Conservation (phyloP, 2,888 invertebrate species). For the Drosophila glabriapex region DNA sequence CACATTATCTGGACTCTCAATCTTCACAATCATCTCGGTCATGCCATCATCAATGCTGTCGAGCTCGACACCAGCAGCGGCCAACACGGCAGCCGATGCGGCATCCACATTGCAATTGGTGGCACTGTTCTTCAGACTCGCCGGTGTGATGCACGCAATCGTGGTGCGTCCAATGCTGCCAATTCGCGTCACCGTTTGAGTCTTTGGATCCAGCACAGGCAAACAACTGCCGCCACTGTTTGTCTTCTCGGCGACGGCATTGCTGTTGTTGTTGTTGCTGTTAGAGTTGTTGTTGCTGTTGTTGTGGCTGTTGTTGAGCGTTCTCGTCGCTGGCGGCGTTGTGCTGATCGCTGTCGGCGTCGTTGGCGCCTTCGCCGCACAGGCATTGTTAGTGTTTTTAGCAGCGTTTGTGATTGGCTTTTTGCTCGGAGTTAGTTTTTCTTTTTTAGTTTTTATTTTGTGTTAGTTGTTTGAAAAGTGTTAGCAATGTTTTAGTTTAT, state of each 20-base stretch:
- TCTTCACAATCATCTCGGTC: constrained; percentile 84
- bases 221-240: constrained; percentile 44
- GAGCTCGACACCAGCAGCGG: constrained; percentile 82
- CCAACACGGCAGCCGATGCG: constrained; percentile 77
- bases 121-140: constrained; percentile 61
- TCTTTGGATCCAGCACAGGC: constrained; percentile 48
- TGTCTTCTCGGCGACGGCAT: constrained; percentile 17
- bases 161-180: constrained; percentile 84
- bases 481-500: constrained; percentile 41
- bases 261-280: constrained; percentile 25
- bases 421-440: constrained; percentile 73
- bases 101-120: constrained; percentile 76
- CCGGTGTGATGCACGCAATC: constrained; percentile 82
- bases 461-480: constrained; percentile 57
- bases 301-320: constrained; percentile 42
- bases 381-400: constrained; percentile 69
- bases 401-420: constrained; percentile 59
- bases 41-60: constrained; percentile 82
- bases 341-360: constrained; percentile 42
- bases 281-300: constrained; percentile 30
- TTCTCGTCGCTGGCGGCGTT: constrained; percentile 34
- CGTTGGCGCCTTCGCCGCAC: constrained; percentile 47
- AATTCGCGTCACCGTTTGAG: constrained; percentile 78
- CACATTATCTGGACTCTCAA: constrained; percentile 79
- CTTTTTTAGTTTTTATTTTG: constrained; percentile 41